A percentile compares a stretch with the other conserved stretches of the same genome.
phyloP scores from a whole-genome alignment of 2,797 vertebrate species.

The Chromis chromis region DNA sequence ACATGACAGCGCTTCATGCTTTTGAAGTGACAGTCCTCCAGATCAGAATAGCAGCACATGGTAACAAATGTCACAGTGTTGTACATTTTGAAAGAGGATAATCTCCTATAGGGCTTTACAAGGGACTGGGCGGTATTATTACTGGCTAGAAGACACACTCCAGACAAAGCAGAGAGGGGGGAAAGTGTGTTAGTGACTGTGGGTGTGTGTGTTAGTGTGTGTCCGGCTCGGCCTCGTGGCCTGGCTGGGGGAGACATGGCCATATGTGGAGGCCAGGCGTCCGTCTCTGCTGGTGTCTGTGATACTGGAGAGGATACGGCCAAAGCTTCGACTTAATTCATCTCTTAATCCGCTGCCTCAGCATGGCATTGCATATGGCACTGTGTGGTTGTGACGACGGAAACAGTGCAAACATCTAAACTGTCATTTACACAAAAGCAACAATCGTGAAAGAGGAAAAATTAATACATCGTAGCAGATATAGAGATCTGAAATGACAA shows the following conservation, averaged over 20 bases:
- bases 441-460: slow-evolving; percentile 23
- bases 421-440: slow-evolving; percentile 34
- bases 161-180: slow-evolving; percentile 40
- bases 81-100: slow-evolving; percentile 64
- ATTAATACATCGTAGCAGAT: slow-evolving; percentile 40
- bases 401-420: slow-evolving; percentile 17
- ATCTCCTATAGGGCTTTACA: slow-evolving; percentile 56
- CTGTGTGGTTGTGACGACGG: slow-evolving; percentile 4
- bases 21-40: slow-evolving; percentile 36
- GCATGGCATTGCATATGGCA: slow-evolving; percentile 52
- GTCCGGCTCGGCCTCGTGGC: slow-evolving; percentile 27
- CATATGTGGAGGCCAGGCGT: slow-evolving; percentile 67
- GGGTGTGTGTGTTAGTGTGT: slow-evolving; percentile 39
- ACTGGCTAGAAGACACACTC: slow-evolving; percentile 48
- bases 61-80: slow-evolving; percentile 52
- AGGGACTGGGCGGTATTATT: slow-evolving; percentile 40
- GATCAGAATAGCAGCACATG: slow-evolving; percentile 42
- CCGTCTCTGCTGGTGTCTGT: slow-evolving; percentile 47
- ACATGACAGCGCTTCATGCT: slow-evolving; percentile 9
- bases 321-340: slow-evolving; percentile 59
- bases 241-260: slow-evolving; percentile 48
- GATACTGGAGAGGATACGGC: slow-evolving; percentile 56
- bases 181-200: slow-evolving; percentile 33
- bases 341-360: slow-evolving; percentile 67
- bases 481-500: slow-evolving; percentile 61